Evolutionary conservation across 2,888 invertebrate species (phyloP).

Genomic region (Chromoteleia sp.): DNA sequence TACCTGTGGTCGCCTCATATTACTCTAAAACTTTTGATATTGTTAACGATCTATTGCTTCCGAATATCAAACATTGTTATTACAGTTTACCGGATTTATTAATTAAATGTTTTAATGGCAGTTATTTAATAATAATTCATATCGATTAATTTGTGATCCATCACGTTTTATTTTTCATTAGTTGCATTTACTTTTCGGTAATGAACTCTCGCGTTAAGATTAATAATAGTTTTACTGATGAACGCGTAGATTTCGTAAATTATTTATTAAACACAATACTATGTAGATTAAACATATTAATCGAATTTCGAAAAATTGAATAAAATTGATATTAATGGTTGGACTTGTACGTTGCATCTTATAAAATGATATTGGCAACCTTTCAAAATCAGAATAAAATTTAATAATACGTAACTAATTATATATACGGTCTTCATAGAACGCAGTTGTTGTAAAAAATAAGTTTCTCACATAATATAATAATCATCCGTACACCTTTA

Average conservation of each 20-base stretch:
- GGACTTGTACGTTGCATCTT: slow-evolving; percentile 3
- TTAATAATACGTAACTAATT: neutral
- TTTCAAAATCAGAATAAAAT: slow-evolving; percentile 13
- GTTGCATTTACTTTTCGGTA: too few species aligned
- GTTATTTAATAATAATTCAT: neutral
- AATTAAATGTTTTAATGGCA: neutral
- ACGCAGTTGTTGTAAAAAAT: too few species aligned
- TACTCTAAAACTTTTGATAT: slow-evolving; percentile 34
- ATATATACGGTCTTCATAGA: too few species aligned
- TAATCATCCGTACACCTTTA: too few species aligned
- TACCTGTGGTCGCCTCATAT: slow-evolving; percentile 29
- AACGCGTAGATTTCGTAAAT: slow-evolving; percentile 1
- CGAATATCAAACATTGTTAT: slow-evolving; percentile 27
- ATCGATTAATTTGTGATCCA: neutral
- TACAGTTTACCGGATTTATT: slow-evolving; percentile 1
- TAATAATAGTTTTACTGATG: too few species aligned
- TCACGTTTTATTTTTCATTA: neutral
- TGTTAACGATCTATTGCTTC: slow-evolving; percentile 29
- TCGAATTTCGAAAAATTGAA: slow-evolving; percentile 8
- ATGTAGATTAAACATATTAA: slow-evolving; percentile 16
- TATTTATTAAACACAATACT: slow-evolving; percentile 10
- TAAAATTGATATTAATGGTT: slow-evolving; percentile 40
- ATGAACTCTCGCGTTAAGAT: too few species aligned
- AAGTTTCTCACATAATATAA: too few species aligned
- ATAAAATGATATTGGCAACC: slow-evolving; percentile 21